Conservation (phyloP, 2,113 vertebrate genomes). For the Tonatia bakeri region DNA sequence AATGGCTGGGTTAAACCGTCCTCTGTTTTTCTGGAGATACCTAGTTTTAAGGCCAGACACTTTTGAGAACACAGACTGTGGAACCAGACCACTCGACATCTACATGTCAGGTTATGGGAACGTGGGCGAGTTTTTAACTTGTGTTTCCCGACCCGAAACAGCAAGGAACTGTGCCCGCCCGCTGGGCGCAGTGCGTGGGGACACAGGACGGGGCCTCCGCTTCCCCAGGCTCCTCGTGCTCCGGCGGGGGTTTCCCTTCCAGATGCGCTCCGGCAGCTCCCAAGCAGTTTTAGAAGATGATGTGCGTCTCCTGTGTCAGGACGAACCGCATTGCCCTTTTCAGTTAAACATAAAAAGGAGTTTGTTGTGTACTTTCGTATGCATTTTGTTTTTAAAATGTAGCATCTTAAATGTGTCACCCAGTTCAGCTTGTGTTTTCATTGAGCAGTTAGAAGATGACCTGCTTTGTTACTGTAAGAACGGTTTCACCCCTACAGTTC, state of each 20-base stretch:
- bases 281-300: not conserved
- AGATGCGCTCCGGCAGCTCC: not conserved
- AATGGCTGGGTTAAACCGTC: not conserved
- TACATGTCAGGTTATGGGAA: not conserved
- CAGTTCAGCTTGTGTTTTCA: not conserved
- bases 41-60: not conserved
- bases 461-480: not conserved
- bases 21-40: not conserved
- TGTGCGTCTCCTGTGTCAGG: not conserved
- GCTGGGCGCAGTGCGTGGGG: not conserved
- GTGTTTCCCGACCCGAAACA: not conserved
- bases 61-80: not conserved
- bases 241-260: not conserved
- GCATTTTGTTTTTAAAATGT: not conserved
- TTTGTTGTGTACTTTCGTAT: not conserved
- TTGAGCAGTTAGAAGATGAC: not conserved
- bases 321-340: not conserved
- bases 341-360: not conserved
- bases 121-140: not conserved
- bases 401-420: not conserved
- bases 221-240: not conserved
- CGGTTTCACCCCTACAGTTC: conserved; percentile 81
- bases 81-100: not conserved
- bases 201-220: not conserved
- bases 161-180: not conserved